Base-by-base conservation (phyloP, 1,140 invertebrate species). In the Luehdorfia chinensis region DNA sequence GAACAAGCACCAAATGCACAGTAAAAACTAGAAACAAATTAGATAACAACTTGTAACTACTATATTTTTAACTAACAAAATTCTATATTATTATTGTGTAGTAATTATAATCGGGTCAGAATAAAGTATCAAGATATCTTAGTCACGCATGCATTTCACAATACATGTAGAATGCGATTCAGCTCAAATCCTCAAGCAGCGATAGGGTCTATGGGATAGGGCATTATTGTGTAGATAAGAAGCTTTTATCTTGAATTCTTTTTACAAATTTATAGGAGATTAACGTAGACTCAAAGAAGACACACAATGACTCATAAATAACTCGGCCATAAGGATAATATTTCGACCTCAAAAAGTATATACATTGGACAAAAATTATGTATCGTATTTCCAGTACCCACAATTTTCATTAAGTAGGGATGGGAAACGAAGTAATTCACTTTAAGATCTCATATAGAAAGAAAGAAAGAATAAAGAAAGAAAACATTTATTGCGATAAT, bases 191-290 rank as follows among this genome's bases (percentile, higher is more conserved):
- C 37, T 11, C 37, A 28, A 41, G 37, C 13, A 13, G 13, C 12
- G 31, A 41, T 41, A 41, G 21, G 37, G 21, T 13, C 21, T 25
- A 9, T 41, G 12, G 37, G 37, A 41, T 28, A 23, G 23, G 23
- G 13, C 23, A 41, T 41, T 41, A 41, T 41, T 41, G 37, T 41
- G 37, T 41, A 28, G 37, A 41, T 41, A 41, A 41, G 23, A 8
- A 21, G 37, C 37, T 41, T 41, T 41, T 41, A 41, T 41, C 37
- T 41, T 25, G 37, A 16, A 41, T 28, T 41, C 23, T 23, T 41
- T 41, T 41, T 41, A 41, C 13, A 9, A 30, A 19, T 37, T 4
- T 13, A 19, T 8, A 16, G 18, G 6, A 16, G 34, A 37, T 37
- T 37, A 37, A 12, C 18, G 34, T 11, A 21, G 34, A 15, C 4